phyloP scores from a whole-genome alignment of 2,113 vertebrate species.

The Corydoras sp. region DNA sequence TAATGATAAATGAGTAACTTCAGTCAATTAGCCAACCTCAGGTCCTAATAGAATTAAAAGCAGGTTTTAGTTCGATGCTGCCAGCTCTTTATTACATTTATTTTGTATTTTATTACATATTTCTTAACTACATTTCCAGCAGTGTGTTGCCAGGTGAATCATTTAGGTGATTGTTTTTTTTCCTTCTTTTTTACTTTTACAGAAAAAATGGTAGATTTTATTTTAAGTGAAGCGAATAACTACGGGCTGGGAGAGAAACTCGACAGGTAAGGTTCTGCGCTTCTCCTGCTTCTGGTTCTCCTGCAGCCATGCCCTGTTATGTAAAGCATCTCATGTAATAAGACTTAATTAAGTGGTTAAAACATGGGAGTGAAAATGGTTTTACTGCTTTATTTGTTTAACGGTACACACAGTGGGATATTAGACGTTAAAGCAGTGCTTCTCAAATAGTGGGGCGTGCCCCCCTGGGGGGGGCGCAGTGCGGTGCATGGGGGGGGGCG shows the following conservation, averaged over 20 bases:
- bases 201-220: constrained; percentile 90
- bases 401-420: neutral
- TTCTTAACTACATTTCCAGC: too few relatives aligned
- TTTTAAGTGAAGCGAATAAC: constrained; percentile 82
- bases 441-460: too few relatives aligned
- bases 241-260: constrained; percentile 81
- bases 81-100: too few relatives aligned
- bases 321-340: neutral
- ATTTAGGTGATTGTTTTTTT: neutral
- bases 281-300: neutral
- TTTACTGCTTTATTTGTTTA: neutral
- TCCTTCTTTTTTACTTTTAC: constrained; percentile 24
- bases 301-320: neutral
- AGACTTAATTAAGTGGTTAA: too few relatives aligned
- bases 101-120: too few relatives aligned
- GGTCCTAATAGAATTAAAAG: too few relatives aligned
- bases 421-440: too few relatives aligned
- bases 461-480: too few relatives aligned
- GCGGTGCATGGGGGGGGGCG: too few relatives aligned
- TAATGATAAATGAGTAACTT: too few relatives aligned
- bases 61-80: too few relatives aligned
- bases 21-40: too few relatives aligned
- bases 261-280: constrained; percentile 74
- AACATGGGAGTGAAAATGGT: neutral
- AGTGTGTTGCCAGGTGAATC: neutral